Conservation (phyloP, 2,113 vertebrate species). For the Oplegnathus fasciatus region DNA sequence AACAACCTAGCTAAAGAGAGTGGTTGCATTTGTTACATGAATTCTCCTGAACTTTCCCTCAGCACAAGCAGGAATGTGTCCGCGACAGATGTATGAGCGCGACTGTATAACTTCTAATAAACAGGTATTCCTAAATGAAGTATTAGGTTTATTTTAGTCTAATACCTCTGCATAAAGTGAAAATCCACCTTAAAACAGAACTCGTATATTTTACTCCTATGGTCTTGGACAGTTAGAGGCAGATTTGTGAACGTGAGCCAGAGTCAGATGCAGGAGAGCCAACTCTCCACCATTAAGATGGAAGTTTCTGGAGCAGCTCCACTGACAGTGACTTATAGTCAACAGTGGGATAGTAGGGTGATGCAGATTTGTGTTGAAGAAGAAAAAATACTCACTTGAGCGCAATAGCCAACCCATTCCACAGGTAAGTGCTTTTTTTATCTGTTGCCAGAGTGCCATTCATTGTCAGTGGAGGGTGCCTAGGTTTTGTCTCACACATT, state of each 20-base stretch:
- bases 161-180: constrained; percentile 50
- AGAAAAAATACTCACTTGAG: not conserved
- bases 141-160: constrained; percentile 69
- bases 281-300: constrained; percentile 27
- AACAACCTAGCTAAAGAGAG: constrained; percentile 1
- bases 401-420: constrained; percentile 4
- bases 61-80: constrained; percentile 55
- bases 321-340: constrained; percentile 42
- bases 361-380: not conserved
- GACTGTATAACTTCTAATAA: constrained; percentile 64
- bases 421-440: constrained; percentile 33
- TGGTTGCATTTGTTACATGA: constrained; percentile 21
- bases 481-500: not conserved
- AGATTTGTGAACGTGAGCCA: constrained; percentile 43
- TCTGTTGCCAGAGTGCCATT: constrained; percentile 19
- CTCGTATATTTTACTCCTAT: constrained; percentile 28
- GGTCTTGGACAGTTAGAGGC: constrained; percentile 31
- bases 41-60: constrained; percentile 42
- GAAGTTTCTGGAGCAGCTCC: constrained; percentile 34
- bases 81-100: constrained; percentile 47
- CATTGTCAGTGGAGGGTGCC: not conserved
- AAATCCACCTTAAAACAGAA: constrained; percentile 60
- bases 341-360: constrained; percentile 18
- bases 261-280: constrained; percentile 33
- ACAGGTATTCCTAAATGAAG: constrained; percentile 68